These are phyloP conservation scores for Sinosuthora webbiana DNA, from an alignment of 2,113 vertebrate species.

Conservation along the genomic window DNA sequence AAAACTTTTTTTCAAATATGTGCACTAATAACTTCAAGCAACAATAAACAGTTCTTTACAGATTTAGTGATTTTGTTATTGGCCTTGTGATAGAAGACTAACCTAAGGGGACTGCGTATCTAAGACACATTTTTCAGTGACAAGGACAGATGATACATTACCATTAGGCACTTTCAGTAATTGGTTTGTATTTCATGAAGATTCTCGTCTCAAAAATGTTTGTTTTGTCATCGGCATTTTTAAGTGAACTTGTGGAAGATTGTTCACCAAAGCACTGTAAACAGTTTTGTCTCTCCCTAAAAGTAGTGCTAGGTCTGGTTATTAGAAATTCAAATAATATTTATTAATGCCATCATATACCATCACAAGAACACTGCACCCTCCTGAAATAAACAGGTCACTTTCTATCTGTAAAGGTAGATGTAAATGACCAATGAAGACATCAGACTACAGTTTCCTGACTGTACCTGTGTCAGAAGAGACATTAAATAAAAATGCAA, in stretches of 20 bases:
- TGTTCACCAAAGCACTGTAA: not conserved
- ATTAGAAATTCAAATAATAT: not conserved
- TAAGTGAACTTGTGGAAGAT: not conserved
- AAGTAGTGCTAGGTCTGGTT: not conserved
- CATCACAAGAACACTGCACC: not conserved
- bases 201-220: not conserved
- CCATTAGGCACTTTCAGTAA: not conserved
- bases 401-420: not conserved
- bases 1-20: not conserved
- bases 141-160: not conserved
- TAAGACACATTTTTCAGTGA: slow-evolving; percentile 58
- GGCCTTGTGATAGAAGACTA: slow-evolving; percentile 40
- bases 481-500: not conserved
- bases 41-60: not conserved
- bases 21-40: not conserved
- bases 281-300: slow-evolving; percentile 14
- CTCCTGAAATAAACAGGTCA: not conserved
- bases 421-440: not conserved
- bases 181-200: not conserved
- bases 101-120: slow-evolving; percentile 28
- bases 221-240: not conserved
- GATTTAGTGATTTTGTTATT: slow-evolving; percentile 58
- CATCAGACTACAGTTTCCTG: not conserved
- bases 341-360: not conserved
- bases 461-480: rapidly evolving